Evolutionary conservation across 2,888 invertebrate genomes (phyloP), one percentile per base, ranked within the genome.

Genomic region (Myathropa florea): DNA sequence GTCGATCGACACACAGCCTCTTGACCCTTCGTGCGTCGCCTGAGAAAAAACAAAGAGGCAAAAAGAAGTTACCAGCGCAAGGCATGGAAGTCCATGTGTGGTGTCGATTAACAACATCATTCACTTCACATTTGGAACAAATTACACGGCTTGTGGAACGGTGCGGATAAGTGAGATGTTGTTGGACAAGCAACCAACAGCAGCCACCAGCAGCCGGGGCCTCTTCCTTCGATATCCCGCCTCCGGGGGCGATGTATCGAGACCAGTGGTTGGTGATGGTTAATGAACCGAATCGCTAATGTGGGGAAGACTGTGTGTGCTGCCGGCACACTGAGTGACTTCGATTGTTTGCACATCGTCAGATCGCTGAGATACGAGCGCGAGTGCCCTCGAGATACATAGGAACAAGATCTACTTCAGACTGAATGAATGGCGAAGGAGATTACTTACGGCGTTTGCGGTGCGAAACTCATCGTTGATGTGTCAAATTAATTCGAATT

Each of bases 71-170:
- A 53, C 18, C 24, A 28, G 21, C 18, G 39, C 39, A 14, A 6
- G 18, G 46, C 46, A 18, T 4, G 24, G 33, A 46, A 53, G 26
- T 67, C 61, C 73, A 64, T 36, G 39, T 68, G 61, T 63, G 46
- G 46, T 18, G 55, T 73, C 67, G 73, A 81, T 81, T 68, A 81
- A 46, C 67, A 65, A 55, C 72, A 72, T 73, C 53, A 72, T 80
- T 80, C 75, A 68, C 76, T 53, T 72, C 72, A 78, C 83, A 83
- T 83, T 83, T 83, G 83, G 78, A 63, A 83, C 83, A 78, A 78
- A 83, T 83, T 83, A 83, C 77, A 83, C 73, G 72, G 33, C 72
- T 67, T 61, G 72, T 72, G 83, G 72, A 61, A 55, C 81, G 73
- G 65, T 67, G 71, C 82, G 75, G 76, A 71, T 76, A 71, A 82